Base-by-base conservation (phyloP, 2,888 invertebrate species). In the Teleogryllus oceanicus region DNA sequence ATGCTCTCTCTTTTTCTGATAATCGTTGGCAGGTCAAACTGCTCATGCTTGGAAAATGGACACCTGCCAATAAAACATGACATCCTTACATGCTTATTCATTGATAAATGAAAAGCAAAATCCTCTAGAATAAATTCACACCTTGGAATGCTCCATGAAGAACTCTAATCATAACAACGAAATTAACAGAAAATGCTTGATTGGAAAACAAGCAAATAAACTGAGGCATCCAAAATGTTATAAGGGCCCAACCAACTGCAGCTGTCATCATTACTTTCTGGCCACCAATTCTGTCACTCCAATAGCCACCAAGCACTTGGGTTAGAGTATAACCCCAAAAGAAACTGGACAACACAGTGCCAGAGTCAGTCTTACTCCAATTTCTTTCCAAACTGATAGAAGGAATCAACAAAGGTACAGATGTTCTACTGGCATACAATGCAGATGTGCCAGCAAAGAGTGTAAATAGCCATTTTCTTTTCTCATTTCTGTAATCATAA, bases 301-400 rank as follows among this genome's bases (percentile, higher is more conserved):
- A 86, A 83, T 90, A 90, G 50, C 90, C 90, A 77, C 90, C 90
- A 78, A 89, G 85, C 75, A 89, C 88, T 85, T 90, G 90, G 0
- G 93, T 93, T 82, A 92, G 85, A 0, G 92, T 92, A 84, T 93
- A 93, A 78, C 93, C 93, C 92, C 93, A 93, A 85, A 93, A 93
- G 85, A 93, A 93, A 49, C 92, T 91, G 37, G 92, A 92, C 49
- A 93, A 86, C 78, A 93, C 90, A 1, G 91, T 90, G n/a, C 93
- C 93, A 4, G 91, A 90, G 83, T 93, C 90, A 24, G 91, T 90
- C 87, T 92, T 93, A 84, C 89, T 91, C 92, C 92, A 93, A 80
- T 89, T 89, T 84, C 90, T 89, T 83, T 92, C 92, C 79, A 90
- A 88, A 75, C 91, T 89, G 78, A 93, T 90, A 0, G 90, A 88